These are phyloP conservation scores for Clarias pachynema DNA, from an alignment of 2,797 vertebrate genomes.

Conservation along the genomic window DNA sequence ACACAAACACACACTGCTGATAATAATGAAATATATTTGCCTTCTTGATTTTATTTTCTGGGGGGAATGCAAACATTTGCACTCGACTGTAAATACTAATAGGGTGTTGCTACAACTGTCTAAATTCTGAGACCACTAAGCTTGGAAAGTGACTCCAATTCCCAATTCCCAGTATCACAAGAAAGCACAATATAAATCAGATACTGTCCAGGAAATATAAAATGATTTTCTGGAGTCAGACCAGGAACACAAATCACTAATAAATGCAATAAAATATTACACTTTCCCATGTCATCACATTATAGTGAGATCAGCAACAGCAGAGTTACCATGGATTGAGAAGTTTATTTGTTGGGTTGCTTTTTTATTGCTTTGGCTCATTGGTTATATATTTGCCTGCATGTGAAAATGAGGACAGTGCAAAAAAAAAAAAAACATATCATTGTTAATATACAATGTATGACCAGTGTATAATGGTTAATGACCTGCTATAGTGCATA, in stretches of 20 bases:
- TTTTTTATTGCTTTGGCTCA: constrained; percentile 16
- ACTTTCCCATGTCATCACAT: constrained; percentile 26
- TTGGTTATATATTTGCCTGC: constrained; percentile 5
- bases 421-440: constrained; percentile 16
- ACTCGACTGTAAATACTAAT: background rate
- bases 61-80: background rate
- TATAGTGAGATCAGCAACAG: constrained; percentile 16
- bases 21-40: background rate
- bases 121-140: background rate
- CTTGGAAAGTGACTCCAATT: background rate
- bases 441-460: background rate
- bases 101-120: background rate
- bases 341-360: constrained; percentile 15
- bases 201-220: background rate
- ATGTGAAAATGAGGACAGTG: constrained; percentile 9
- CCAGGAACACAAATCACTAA: background rate
- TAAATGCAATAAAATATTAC: background rate
- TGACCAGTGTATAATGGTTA: background rate
- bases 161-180: constrained; percentile 3
- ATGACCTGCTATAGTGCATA: background rate
- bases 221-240: constrained; percentile 9
- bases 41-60: background rate
- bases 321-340: constrained; percentile 14
- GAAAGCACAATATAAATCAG: constrained; percentile 10
- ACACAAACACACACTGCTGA: background rate